Evolutionary conservation across 64 coral and sea anemone genomes (phyloP).

Genomic region (Anthopleura sola): DNA sequence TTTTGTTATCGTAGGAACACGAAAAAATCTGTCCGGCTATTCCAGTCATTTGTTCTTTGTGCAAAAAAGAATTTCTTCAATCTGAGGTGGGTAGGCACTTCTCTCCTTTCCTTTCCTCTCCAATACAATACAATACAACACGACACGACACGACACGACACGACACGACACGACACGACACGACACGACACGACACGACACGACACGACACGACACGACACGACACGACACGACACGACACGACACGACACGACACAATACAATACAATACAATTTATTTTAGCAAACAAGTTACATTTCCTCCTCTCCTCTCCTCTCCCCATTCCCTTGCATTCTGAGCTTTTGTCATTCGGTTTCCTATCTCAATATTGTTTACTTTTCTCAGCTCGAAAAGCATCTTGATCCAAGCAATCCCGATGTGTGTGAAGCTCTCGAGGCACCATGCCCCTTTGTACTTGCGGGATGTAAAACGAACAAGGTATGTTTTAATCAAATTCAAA

Average conservation of each 20-base stretch:
- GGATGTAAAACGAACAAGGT: constrained; percentile 41
- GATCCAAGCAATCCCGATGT: constrained; percentile 37
- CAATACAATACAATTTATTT: too few relatives aligned
- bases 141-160: too few relatives aligned
- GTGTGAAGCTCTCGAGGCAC: constrained; percentile 24
- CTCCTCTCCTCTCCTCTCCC: not conserved
- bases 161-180: too few relatives aligned
- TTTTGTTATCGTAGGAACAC: not conserved
- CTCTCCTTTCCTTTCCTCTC: not conserved
- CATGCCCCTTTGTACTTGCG: constrained; percentile 20
- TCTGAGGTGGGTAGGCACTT: not conserved
- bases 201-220: too few relatives aligned
- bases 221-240: too few relatives aligned
- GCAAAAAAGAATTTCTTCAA: not conserved
- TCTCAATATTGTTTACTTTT: not conserved
- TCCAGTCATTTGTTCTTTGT: not conserved
- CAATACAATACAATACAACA: too few relatives aligned
- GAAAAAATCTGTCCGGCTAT: not conserved
- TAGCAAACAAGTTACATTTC: too few relatives aligned
- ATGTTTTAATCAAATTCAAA: not conserved
- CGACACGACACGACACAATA: too few relatives aligned
- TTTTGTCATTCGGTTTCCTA: too few relatives aligned
- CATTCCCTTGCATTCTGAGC: too few relatives aligned
- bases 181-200: too few relatives aligned
- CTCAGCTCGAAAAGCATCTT: constrained; percentile 33